These are phyloP conservation scores for Aphelocoma californica DNA, from an alignment of 2,797 vertebrate species.

Conservation along the genomic window DNA sequence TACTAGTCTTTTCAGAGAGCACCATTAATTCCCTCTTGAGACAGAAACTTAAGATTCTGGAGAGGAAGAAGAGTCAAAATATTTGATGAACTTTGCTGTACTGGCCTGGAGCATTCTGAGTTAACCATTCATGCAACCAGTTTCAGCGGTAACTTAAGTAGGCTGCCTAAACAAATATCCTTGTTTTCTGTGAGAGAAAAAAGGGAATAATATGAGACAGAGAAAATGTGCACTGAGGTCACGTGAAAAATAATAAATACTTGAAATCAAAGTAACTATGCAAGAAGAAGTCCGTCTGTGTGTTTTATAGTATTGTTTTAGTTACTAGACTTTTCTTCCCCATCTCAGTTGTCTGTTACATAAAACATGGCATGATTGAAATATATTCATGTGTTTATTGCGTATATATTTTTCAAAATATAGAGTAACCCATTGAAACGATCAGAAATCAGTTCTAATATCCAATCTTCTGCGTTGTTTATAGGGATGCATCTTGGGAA, in stretches of 20 bases:
- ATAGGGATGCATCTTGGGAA: slow-evolving; percentile 97
- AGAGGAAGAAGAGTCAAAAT: neutral
- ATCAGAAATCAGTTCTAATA: neutral
- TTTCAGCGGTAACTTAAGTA: neutral
- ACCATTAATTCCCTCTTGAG: neutral
- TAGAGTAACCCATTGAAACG: neutral
- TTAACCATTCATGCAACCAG: neutral
- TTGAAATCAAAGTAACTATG: neutral
- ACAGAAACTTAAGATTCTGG: neutral
- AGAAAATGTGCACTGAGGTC: neutral
- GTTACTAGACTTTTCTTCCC: neutral
- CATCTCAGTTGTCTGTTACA: neutral
- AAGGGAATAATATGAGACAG: neutral
- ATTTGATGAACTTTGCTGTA: neutral
- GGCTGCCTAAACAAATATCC: neutral
- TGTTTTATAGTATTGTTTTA: neutral
- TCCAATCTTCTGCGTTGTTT: neutral
- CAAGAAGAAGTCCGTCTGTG: neutral
- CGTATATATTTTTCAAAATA: neutral
- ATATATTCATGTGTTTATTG: neutral
- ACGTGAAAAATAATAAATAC: neutral
- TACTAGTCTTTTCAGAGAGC: neutral
- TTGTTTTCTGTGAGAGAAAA: neutral
- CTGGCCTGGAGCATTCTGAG: neutral
- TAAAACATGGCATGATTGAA: neutral